phyloP scores from a whole-genome alignment of 2,113 vertebrate genomes.

The Tragulus kanchil region DNA sequence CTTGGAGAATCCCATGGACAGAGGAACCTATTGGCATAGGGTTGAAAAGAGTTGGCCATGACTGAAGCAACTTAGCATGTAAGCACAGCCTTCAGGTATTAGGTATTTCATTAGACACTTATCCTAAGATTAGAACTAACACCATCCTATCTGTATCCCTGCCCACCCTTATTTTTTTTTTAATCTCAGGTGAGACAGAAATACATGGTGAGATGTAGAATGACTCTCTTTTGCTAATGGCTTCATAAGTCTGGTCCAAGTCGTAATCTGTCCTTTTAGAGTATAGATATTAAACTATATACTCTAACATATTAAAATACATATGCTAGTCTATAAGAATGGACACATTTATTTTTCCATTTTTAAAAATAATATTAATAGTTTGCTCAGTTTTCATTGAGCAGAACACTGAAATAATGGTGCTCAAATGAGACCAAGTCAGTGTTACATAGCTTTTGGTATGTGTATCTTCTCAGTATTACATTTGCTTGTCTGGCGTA shows the following conservation, averaged over 20 bases:
- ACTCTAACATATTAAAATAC: too few relatives aligned
- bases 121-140: too few relatives aligned
- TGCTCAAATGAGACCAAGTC: constrained; percentile 38
- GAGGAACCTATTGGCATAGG: too few relatives aligned
- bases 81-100: background rate
- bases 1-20: too few relatives aligned
- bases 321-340: background rate
- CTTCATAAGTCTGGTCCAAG: background rate
- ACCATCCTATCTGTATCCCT: too few relatives aligned
- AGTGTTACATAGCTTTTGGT: constrained; percentile 65
- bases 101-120: background rate
- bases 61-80: too few relatives aligned
- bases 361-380: background rate
- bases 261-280: background rate
- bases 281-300: background rate
- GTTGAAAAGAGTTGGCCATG: too few relatives aligned
- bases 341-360: background rate
- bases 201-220: background rate
- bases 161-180: too few relatives aligned
- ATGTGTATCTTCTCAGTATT: constrained; percentile 5
- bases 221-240: background rate
- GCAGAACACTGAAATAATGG: constrained; percentile 58
- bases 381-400: constrained; percentile 78
- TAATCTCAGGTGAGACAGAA: constrained; percentile 14
- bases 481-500: constrained; percentile 67